Base-by-base conservation (phyloP, 64 coral and sea anemone species). In the Montipora cactus region DNA sequence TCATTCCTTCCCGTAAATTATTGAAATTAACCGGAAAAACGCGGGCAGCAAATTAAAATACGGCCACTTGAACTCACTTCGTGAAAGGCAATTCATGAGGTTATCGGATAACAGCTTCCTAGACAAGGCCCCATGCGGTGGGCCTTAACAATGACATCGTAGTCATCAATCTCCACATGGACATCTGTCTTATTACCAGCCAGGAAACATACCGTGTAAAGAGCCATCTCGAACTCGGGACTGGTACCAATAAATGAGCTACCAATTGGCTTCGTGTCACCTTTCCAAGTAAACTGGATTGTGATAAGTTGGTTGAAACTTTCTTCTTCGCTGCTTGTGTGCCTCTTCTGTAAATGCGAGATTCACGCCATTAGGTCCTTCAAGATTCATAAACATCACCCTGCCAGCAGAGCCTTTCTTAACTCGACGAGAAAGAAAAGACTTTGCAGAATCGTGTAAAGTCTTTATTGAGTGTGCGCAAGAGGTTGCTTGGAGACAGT, bases 161-260 rank as follows among this genome's bases (percentile, higher is more conserved):
- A 97, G 50, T 97, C 96, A 21, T 95, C 96, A 18, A 97, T 50
- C 37, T 97, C 96, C 8, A 97, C 77, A 45, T 92, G 89, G 8
- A 99, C 95, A 62, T 99, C 98, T 10, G 95, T 44, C 2, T 90
- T 93, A 20, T 75, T 55, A 4, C 95, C 95, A 18, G 95, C 89
- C 62, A 99, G 25, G 71, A 96, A 99, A 79, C 98, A 99, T 3
- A 99, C 92, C 0, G 98, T 99, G 47, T 99, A 99, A n/a, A 99
- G 77, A 9, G 98, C 98, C 45, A 99, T 66, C 66, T 99, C 98
- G 75, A 99, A 99, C 76, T 99, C 98, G 12, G 98, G 98, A 44
- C 98, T 99, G 7, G 98, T 99, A 22, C 98, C 98, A 45, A 99
- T 99, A 55, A 99, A 99, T 4, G 89, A 89, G 58, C 98, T 99